Conservation (phyloP, 2,113 vertebrate species). For the Podarcis raffonei region DNA sequence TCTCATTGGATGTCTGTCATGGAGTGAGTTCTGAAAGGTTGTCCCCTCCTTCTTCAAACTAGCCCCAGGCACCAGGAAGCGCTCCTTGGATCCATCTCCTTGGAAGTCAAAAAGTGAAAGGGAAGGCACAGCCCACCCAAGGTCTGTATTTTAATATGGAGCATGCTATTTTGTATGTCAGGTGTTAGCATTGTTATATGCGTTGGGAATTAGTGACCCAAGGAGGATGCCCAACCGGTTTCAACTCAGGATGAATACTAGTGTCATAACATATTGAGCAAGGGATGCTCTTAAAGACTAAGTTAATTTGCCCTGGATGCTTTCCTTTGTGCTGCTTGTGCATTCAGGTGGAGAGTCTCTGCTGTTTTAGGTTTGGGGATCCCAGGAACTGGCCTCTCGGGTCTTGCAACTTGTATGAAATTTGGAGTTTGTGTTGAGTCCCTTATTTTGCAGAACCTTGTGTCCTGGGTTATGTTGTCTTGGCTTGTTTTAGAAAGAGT, state of each 20-base stretch:
- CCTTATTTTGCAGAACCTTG: neutral
- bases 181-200: accelerated
- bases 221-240: neutral
- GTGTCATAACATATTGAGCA: neutral
- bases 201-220: neutral
- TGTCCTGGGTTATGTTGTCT: neutral
- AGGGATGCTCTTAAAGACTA: accelerated
- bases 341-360: no score
- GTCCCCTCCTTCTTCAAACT: neutral
- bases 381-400: accelerated
- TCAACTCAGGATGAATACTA: neutral
- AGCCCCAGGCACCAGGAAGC: accelerated
- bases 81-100: neutral
- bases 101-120: neutral
- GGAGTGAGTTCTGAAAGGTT: slow-evolving; percentile 31
- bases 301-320: neutral
- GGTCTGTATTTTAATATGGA: slow-evolving; percentile 1
- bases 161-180: neutral
- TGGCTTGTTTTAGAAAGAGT: neutral
- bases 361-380: neutral
- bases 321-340: neutral
- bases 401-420: neutral
- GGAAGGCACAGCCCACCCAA: accelerated
- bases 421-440: no score
- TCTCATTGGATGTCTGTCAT: neutral